Evolutionary conservation across 2,113 vertebrate species (phyloP).

Genomic region (Erythrocebus patas): DNA sequence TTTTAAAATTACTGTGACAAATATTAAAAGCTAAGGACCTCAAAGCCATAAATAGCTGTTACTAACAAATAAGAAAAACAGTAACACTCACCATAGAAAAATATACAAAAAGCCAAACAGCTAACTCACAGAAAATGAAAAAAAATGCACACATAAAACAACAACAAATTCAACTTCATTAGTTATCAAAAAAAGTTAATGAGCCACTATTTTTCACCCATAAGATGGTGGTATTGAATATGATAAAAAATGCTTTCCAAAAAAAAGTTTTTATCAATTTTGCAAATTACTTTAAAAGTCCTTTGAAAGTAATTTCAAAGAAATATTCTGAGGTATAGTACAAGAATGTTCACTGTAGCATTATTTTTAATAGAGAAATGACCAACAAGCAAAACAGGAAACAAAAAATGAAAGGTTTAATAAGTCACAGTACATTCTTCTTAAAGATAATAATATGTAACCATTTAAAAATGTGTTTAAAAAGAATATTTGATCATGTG

Average conservation of each 20-base stretch:
- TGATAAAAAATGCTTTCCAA: background rate
- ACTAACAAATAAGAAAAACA: background rate
- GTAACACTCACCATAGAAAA: background rate
- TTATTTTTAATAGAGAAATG: constrained; percentile 1
- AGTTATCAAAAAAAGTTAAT: constrained; percentile 26
- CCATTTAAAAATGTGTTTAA: background rate
- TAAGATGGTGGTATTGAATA: background rate
- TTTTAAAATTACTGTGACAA: background rate
- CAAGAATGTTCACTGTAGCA: constrained; percentile 21
- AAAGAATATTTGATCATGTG: constrained; percentile 2
- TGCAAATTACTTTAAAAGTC: constrained; percentile 29
- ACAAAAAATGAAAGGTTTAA: background rate
- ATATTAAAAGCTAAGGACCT: background rate
- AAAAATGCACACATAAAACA: constrained; percentile 2
- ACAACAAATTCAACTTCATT: background rate
- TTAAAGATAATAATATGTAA: background rate
- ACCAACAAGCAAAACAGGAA: constrained; percentile 13
- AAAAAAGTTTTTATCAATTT: background rate
- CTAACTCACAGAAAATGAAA: background rate
- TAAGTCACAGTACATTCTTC: background rate
- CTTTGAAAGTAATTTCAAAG: constrained; percentile 37
- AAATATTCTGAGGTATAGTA: background rate
- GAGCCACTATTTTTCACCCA: constrained; percentile 1
- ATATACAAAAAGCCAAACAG: background rate
- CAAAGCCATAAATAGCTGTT: background rate